Percentiles rank a stretch among this genome's conserved stretches.
Conservation (phyloP, 2,113 vertebrate genomes). For the Seriola dumerili region DNA sequence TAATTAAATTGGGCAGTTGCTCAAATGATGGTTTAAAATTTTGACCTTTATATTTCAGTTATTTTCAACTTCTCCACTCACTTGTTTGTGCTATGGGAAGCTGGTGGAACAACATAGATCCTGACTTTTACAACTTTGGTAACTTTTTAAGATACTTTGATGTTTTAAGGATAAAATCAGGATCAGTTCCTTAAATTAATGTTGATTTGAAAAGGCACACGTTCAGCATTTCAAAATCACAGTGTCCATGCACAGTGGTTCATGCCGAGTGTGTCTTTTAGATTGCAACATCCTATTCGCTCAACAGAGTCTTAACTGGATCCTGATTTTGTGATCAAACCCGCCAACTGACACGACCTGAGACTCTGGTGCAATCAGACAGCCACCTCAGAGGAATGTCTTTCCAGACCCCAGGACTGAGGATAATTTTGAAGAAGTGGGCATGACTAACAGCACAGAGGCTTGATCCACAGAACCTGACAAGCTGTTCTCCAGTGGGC, state of each 20-base stretch:
- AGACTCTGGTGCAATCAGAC: constrained; percentile 43
- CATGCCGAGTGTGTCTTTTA: background rate
- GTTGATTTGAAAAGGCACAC: constrained; percentile 9
- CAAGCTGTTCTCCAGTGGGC: constrained; percentile 73
- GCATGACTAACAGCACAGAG: constrained; percentile 69
- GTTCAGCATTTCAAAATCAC: constrained; percentile 12
- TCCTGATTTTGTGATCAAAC: constrained; percentile 34
- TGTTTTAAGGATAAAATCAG: constrained; percentile 23
- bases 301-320: constrained; percentile 23
- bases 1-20: too few relatives aligned
- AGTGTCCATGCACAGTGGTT: background rate
- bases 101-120: background rate
- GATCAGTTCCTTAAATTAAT: constrained; percentile 8
- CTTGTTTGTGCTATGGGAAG: background rate
- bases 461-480: constrained; percentile 67
- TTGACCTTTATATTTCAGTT: background rate
- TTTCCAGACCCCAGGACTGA: constrained; percentile 57
- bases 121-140: too few relatives aligned
- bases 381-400: constrained; percentile 54
- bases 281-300: constrained; percentile 37
- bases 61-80: background rate
- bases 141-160: constrained; percentile 21
- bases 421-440: constrained; percentile 65
- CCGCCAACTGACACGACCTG: constrained; percentile 18
- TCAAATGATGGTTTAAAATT: background rate